These are phyloP conservation scores for Bruchidius siliquastri DNA, from an alignment of 2,888 invertebrate genomes.

Conservation along the genomic window DNA sequence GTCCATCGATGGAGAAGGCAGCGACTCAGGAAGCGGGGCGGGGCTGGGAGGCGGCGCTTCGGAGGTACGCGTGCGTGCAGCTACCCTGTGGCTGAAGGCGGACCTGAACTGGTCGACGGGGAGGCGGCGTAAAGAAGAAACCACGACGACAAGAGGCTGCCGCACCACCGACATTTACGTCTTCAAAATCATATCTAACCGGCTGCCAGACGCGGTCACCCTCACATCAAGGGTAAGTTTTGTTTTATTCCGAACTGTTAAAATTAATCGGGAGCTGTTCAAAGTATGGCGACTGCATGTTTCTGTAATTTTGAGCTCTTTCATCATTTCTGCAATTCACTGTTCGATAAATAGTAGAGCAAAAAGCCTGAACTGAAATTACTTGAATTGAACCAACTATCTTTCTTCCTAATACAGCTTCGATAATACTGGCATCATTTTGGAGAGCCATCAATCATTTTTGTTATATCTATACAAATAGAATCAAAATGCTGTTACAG, in stretches of 20 bases:
- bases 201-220: slow-evolving; percentile 57
- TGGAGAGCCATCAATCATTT: too few species aligned
- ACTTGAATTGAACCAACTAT: too few species aligned
- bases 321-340: too few species aligned
- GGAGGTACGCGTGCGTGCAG: slow-evolving; percentile 70
- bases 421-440: too few species aligned
- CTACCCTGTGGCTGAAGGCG: slow-evolving; percentile 73
- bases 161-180: slow-evolving; percentile 42
- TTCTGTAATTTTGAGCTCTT: too few species aligned
- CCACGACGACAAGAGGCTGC: slow-evolving; percentile 21
- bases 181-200: slow-evolving; percentile 43
- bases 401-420: too few species aligned
- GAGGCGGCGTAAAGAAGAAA: neutral
- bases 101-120: slow-evolving; percentile 40
- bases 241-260: neutral
- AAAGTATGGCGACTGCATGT: too few species aligned
- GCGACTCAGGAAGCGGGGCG: slow-evolving; percentile 24
- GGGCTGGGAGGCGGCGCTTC: slow-evolving; percentile 45
- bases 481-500: too few species aligned
- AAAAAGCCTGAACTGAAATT: too few species aligned
- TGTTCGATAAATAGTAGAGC: too few species aligned
- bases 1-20: slow-evolving; percentile 27
- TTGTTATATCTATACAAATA: too few species aligned
- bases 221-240: slow-evolving; percentile 56
- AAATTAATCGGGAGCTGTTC: too few species aligned